Evolutionary conservation across 2,113 vertebrate genomes (phyloP), one percentile per base, ranked within the genome.

Genomic region (Odontesthes bonariensis): DNA sequence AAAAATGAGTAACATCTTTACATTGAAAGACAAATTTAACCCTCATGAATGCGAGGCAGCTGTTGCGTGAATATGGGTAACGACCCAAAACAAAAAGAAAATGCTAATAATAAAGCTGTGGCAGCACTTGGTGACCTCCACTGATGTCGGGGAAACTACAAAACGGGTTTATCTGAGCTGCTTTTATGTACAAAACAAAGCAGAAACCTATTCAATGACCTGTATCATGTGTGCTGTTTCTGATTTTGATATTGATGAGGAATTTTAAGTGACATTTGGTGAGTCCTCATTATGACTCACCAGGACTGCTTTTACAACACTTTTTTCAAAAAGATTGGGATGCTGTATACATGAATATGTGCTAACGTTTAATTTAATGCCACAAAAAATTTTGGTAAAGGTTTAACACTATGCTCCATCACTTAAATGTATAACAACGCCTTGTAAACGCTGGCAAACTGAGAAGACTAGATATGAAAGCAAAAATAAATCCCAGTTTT

Each of bases 121-220:
- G 6, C 8, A 17, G 1, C 19, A 13, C n/a, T 19, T 14, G n/a
- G 17, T 59, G 73, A 32, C 19, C 35, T 58, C 14, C 11, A 12
- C 3, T 54, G 12, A 13, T n/a, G 14, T 68, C n/a, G 47, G 27
- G 3, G 17, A 20, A 17, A 32, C 20, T 52, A 46, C 22, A 16
- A 55, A 4, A 61, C 53, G 56, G 33, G 11, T 35, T 58, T 44
- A 38, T 62, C 6, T 55, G 12, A 42, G 19, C 19, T 20, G 32
- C 6, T 40, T 5, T 32, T 59, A 46, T 47, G 13, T 73, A 46
- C 51, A 65, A 64, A 59, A 64, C 57, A 59, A 42, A 40, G 1
- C 22, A 40, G 14, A 19, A 32, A 17, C 3, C 59, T 23, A 12
- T 58, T 64, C 6, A 49, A 33, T 8, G 6, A 20, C 9, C 8